Evolutionary conservation across 1,140 invertebrate genomes (phyloP).

Genomic region (Lepeophtheirus salmonis): DNA sequence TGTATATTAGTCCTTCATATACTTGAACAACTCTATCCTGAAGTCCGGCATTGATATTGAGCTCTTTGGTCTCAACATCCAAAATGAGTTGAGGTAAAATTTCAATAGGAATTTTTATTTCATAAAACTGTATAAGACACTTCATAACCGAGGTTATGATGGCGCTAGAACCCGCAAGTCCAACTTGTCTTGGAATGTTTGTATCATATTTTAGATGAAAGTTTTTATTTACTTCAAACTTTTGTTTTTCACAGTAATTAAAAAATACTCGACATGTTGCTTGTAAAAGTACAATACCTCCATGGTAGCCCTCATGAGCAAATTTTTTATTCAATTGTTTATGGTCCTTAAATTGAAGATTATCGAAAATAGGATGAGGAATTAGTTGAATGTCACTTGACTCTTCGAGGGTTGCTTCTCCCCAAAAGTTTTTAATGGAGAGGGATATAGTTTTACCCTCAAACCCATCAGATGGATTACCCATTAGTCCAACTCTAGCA

Average conservation of each 20-base stretch:
- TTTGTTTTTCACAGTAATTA: constrained; percentile 24
- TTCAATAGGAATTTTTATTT: constrained; percentile 24
- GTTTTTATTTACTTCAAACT: constrained; percentile 24
- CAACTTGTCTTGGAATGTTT: constrained; percentile 26
- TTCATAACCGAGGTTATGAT: constrained; percentile 26
- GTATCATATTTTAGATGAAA: constrained; percentile 27
- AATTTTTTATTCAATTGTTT: constrained; percentile 25
- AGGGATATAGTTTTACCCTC: constrained; percentile 26
- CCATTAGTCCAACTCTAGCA: constrained; percentile 25
- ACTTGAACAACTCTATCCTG: constrained; percentile 27
- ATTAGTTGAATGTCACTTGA: constrained; percentile 23
- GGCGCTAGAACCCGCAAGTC: constrained; percentile 26
- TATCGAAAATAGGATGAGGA: constrained; percentile 26
- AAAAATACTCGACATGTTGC: constrained; percentile 27
- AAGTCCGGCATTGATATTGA: constrained; percentile 25
- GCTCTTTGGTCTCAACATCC: constrained; percentile 25
- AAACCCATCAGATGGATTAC: constrained; percentile 27
- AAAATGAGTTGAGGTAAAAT: constrained; percentile 25
- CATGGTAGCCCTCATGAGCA: constrained; percentile 25
- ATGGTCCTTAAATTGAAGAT: constrained; percentile 25
- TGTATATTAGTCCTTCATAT: constrained; percentile 26
- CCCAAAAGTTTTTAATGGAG: constrained; percentile 26
- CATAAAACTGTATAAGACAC: constrained; percentile 26
- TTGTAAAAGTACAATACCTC: constrained; percentile 25
- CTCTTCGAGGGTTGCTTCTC: constrained; percentile 25